These are phyloP conservation scores for Drosophila niveifrons DNA, from an alignment of 2,888 invertebrate genomes.

Conservation along the genomic window DNA sequence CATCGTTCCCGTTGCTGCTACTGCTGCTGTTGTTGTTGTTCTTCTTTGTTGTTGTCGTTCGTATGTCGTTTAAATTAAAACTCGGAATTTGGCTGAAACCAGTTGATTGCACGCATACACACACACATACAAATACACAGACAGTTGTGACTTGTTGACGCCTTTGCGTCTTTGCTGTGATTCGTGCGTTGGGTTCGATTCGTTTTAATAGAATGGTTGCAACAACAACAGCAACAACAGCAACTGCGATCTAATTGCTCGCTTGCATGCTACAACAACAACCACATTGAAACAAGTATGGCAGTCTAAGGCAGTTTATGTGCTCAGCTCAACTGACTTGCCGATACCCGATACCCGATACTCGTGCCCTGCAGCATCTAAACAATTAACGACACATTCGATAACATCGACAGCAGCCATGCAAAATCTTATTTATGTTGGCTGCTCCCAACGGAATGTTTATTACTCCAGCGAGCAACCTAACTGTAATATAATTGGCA, in stretches of 20 bases:
- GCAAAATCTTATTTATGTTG: conserved; percentile 15
- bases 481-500: not conserved
- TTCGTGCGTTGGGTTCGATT: conserved; percentile 69
- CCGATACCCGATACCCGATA: conserved; percentile 40
- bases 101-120: conserved; percentile 71
- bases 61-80: conserved; percentile 72
- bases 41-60: conserved; percentile 36
- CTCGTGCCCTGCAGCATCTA: conserved; percentile 44
- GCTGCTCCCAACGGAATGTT: not conserved
- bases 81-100: conserved; percentile 79
- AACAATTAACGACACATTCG: conserved; percentile 54
- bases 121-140: conserved; percentile 16
- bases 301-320: conserved; percentile 3
- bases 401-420: conserved; percentile 24
- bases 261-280: conserved; percentile 62
- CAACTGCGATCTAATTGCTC: conserved; percentile 69
- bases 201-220: conserved; percentile 65
- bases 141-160: conserved; percentile 51
- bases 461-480: not conserved
- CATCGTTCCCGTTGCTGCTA: conserved; percentile 26
- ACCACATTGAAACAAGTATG: conserved; percentile 38
- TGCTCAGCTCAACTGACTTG: conserved; percentile 40
- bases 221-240: conserved; percentile 28
- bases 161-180: conserved; percentile 68
- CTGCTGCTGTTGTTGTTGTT: conserved; percentile 37